Conservation (phyloP, 1,140 invertebrate species). For the Littorina saxatilis region DNA sequence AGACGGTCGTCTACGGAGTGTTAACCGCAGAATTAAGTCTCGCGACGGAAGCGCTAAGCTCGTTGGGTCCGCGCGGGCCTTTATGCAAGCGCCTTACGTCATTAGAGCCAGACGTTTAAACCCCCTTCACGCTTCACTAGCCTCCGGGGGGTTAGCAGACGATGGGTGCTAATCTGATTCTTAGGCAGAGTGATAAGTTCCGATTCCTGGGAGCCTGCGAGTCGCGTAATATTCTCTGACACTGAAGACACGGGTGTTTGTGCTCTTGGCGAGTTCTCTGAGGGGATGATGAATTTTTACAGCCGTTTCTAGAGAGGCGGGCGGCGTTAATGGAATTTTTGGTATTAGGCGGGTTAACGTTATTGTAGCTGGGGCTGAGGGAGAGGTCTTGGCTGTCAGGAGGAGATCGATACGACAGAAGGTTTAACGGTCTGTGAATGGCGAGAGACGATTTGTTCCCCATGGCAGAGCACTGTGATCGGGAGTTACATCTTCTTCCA, state of each 20-base stretch:
- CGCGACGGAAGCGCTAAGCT: slow-evolving; percentile 7
- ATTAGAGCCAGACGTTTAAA: slow-evolving; percentile 22
- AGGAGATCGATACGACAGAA: too few species aligned
- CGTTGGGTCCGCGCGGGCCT: neutral
- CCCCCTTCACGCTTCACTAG: neutral
- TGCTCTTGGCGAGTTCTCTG: neutral
- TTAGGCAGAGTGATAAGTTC: neutral
- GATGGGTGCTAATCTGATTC: slow-evolving; percentile 8
- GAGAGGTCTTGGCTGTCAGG: too few species aligned
- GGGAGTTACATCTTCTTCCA: too few species aligned
- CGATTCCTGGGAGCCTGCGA: slow-evolving; percentile 6
- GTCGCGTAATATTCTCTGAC: neutral
- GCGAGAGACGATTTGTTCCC: too few species aligned
- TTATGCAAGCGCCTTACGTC: neutral
- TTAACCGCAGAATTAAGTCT: slow-evolving; percentile 18
- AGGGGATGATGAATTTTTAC: too few species aligned
- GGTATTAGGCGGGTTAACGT: too few species aligned
- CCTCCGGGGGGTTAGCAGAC: neutral
- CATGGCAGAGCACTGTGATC: too few species aligned
- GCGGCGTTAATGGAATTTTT: too few species aligned
- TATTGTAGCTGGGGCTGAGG: too few species aligned
- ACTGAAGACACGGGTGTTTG: neutral
- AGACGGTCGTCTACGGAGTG: neutral
- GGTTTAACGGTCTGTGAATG: too few species aligned
- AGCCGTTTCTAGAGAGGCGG: too few species aligned